Conservation (phyloP, 2,888 invertebrate species). For the Noctua fimbriata region DNA sequence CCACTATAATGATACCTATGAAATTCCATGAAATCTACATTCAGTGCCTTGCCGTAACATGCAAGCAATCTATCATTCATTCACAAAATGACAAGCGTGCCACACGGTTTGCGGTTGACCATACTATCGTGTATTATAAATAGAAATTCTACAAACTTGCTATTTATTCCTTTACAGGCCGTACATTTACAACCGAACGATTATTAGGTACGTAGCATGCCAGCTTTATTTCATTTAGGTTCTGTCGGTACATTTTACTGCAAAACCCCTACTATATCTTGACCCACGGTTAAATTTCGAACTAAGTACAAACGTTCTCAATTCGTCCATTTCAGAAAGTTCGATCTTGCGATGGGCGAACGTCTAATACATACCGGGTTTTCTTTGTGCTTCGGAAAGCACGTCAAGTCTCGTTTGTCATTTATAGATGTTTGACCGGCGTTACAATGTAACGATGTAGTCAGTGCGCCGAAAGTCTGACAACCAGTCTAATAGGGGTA, state of each 20-base stretch:
- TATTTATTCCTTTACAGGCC: conserved; percentile 23
- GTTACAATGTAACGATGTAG: too few species aligned
- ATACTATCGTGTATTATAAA: conserved; percentile 15
- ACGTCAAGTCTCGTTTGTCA: too few species aligned
- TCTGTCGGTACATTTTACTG: conserved; percentile 4
- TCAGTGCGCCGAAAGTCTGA: too few species aligned
- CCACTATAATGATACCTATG: background rate
- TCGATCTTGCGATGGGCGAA: too few species aligned
- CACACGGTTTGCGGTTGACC: conserved; percentile 14
- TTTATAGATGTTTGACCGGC: too few species aligned
- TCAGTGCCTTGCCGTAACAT: conserved; percentile 26
- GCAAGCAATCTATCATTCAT: conserved; percentile 44
- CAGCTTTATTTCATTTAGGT: conserved; percentile 9
- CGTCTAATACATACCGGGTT: too few species aligned
- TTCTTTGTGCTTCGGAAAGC: too few species aligned
- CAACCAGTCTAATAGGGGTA: too few species aligned
- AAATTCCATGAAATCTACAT: background rate
- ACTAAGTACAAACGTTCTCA: background rate
- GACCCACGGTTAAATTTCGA: background rate
- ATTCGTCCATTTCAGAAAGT: too few species aligned
- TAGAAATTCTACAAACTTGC: conserved; percentile 28
- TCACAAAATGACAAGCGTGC: conserved; percentile 28
- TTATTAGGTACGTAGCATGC: conserved; percentile 14
- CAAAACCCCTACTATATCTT: conserved; percentile 3
- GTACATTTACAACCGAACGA: conserved; percentile 12